Percentiles rank a stretch among this genome's conserved stretches.
Evolutionary conservation across 2,888 invertebrate genomes (phyloP).

Genomic region (Podabrus alpinus): DNA sequence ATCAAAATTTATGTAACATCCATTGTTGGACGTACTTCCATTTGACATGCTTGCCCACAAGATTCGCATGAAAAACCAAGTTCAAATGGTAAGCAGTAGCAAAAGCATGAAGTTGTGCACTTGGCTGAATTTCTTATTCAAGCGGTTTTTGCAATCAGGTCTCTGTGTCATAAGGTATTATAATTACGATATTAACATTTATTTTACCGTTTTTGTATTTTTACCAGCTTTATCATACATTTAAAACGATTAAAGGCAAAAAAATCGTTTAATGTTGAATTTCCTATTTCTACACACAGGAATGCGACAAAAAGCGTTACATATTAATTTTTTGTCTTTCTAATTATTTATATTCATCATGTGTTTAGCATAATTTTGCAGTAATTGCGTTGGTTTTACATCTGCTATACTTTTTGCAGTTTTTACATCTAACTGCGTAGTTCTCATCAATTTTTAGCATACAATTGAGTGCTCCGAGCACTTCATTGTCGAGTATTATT

Average conservation of each 20-base stretch:
- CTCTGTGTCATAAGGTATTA: constrained; percentile 7
- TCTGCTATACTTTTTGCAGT: background rate
- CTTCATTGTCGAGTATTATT: too few species aligned
- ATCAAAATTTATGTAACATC: background rate
- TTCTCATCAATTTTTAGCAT: background rate
- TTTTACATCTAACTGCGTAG: background rate
- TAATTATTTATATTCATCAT: background rate
- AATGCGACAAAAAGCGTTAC: background rate
- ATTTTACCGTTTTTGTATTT: constrained; percentile 3
- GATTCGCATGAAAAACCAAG: background rate
- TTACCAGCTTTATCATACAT: background rate
- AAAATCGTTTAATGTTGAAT: background rate
- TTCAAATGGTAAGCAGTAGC: background rate
- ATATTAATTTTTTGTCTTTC: background rate
- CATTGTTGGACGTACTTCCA: background rate
- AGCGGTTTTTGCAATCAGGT: constrained; percentile 3
- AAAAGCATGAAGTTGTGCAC: background rate
- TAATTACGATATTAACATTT: constrained; percentile 1
- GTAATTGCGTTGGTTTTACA: background rate
- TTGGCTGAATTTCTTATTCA: constrained; percentile 3
- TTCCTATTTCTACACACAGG: background rate
- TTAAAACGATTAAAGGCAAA: background rate
- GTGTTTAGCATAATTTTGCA: background rate
- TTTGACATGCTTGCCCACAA: background rate
- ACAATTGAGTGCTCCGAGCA: too few species aligned